Percentiles rank a stretch among this genome's conserved stretches.
These are phyloP conservation scores for Sebastes melanostomus DNA, from an alignment of 2,797 vertebrate genomes.

Conservation along the genomic window DNA sequence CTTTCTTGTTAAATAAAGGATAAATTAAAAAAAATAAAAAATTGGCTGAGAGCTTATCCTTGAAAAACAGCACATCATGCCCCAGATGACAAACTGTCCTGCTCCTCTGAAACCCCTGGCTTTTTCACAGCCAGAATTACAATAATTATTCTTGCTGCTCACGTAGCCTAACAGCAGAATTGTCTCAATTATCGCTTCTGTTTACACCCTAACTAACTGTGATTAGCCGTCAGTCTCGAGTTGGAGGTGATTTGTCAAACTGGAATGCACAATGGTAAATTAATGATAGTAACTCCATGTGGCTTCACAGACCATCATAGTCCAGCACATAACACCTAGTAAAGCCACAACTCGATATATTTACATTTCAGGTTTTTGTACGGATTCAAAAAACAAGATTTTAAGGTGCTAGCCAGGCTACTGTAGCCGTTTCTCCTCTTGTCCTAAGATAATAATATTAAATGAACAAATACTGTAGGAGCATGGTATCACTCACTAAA, in stretches of 20 bases:
- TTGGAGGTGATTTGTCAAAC: slow-evolving; percentile 38
- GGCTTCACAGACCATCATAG: background rate
- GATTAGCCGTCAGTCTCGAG: slow-evolving; percentile 26
- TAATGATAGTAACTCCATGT: background rate
- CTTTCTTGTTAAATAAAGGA: background rate
- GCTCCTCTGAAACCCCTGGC: background rate
- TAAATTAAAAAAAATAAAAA: background rate
- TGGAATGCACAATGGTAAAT: background rate
- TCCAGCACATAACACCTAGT: background rate
- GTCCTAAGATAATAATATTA: background rate
- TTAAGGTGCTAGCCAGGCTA: too few relatives aligned
- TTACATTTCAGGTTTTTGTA: background rate
- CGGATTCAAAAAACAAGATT: background rate
- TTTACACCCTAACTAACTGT: slow-evolving; percentile 38
- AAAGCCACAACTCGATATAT: background rate
- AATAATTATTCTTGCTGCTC: slow-evolving; percentile 25
- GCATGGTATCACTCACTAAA: background rate
- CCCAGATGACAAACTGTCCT: slow-evolving; percentile 6
- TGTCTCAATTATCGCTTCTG: slow-evolving; percentile 40
- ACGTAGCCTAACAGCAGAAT: slow-evolving; percentile 8
- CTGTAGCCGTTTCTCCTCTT: background rate
- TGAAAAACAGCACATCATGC: slow-evolving; percentile 5
- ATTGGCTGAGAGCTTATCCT: slow-evolving; percentile 22
- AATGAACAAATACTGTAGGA: background rate
- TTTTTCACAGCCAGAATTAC: slow-evolving; percentile 17